Base-by-base conservation (phyloP, 2,888 invertebrate species). In the Caradrina clavipalpis region DNA sequence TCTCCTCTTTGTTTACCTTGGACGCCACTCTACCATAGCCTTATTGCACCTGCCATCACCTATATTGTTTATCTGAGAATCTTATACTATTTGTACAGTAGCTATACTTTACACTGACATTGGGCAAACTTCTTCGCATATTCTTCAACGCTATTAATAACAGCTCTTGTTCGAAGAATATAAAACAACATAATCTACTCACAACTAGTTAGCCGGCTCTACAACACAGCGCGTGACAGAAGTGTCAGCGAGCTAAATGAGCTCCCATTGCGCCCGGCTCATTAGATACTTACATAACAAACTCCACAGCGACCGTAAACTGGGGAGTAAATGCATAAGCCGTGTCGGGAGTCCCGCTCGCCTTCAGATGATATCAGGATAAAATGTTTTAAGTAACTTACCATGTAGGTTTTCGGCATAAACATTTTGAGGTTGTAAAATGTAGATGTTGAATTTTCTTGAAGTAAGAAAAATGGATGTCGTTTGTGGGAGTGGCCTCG, bases 301-400 rank as follows among this genome's bases (percentile, higher is more conserved):
- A 71, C 50, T 73, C 56, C 55, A 54, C 49, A 39, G 22, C 55
- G 56, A 42, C 54, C 49, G 53, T 72, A 72, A 71, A 68, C 56
- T 49, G 42, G n/a, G 61, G 60, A 51, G 72, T 63, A 82, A 81
- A 81, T 82, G 82, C 72, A 81, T 47, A 75, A 81, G 68, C 69
- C 82, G 63, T 80, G 78, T 79, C 51, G 80, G 55, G 78, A 79
- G 66, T 73, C 66, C 49, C 70, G 57, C 63, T 62, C 26, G 61
- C 66, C 66, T 75, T 74, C 66, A 64, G 56, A 45, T 70, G 61
- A 67, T 77, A 79, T 63, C 54, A 78, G 55, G 61, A 70, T 78
- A 80, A 77, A 80, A 77, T 80, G 78, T 59, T 69, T 73, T 65
- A 77, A 80, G 80, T 80, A 66, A 56, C 80, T 56, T 78, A 69